Evolutionary conservation across 1,140 invertebrate species (phyloP), one percentile per base, ranked within the genome.

Genomic region (Brachystomella parvula): DNA sequence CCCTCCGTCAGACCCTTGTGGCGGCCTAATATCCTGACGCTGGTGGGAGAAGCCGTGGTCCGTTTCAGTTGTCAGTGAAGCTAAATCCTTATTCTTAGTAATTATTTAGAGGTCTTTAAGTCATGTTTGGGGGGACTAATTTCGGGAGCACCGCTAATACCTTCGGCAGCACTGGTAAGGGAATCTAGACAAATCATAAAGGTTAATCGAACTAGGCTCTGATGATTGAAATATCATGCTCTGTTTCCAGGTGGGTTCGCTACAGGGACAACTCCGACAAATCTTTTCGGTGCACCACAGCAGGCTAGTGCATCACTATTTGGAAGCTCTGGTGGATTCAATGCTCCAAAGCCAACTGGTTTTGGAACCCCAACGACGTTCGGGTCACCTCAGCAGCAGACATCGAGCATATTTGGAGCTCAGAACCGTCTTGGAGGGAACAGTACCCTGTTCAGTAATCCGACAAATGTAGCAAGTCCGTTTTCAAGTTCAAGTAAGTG

Each of bases 401-500:
- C 64, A 2, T 28, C 64, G 9, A n/a, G n/a, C n/a, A 33, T 65
- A 26, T 64, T 70, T 49, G 63, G 63, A 33, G 58, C 61, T 26
- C 61, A 28, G 3, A 65, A 65, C 49, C 49, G 68, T 0, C 65
- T 66, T 1, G 58, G 60, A 24, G 30, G 9, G n/a, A 33, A 59
- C 17, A 21, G 35, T n/a, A 60, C 64, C 0, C 35, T 66, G 33
- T 63, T 66, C 26, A 63, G 53, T 6, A 62, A 63, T 49, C 32
- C 65, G 1, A 62, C 64, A 9, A 47, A 60, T 24, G 64, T 63
- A 19, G 49, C 15, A 3, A 70, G 68, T 24, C 68, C 68, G n/a
- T 70, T 70, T 58, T 29, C 28, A 12, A 29, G 57, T 3, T 21
- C 61, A 12, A 39, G 63, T 69, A 64, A 60, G 26, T 53, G n/a